Percentiles rank a stretch among this genome's conserved stretches.
These are phyloP conservation scores for Nesogale talazaci DNA, from an alignment of 2,113 vertebrate genomes.

Conservation along the genomic window DNA sequence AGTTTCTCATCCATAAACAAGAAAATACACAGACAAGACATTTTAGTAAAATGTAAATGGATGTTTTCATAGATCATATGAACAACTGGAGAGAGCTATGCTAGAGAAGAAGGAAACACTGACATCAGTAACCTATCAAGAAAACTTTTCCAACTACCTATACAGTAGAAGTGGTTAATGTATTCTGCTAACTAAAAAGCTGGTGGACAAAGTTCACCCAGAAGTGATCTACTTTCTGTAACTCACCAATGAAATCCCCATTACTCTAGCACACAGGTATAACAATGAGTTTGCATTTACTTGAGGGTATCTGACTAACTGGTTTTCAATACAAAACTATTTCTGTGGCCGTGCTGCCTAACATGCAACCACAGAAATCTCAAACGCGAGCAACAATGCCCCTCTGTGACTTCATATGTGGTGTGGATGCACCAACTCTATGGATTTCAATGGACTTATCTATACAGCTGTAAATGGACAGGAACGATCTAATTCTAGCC, in stretches of 20 bases:
- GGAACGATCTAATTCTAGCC: background rate
- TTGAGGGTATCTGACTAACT: background rate
- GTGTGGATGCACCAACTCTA: background rate
- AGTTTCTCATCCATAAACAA: background rate
- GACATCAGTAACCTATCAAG: background rate
- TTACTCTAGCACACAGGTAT: background rate
- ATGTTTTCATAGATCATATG: background rate
- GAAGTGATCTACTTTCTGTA: background rate
- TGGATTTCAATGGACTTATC: background rate
- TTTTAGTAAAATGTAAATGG: background rate
- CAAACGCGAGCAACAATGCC: background rate
- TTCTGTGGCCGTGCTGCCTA: background rate
- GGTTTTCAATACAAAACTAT: background rate
- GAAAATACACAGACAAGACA: background rate
- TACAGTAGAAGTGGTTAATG: background rate
- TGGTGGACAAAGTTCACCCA: background rate
- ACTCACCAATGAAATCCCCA: background rate
- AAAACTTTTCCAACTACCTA: background rate
- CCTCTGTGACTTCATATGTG: background rate
- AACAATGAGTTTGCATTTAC: background rate
- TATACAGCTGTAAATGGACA: background rate
- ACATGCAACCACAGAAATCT: no score
- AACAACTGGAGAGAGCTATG: background rate
- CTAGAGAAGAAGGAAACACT: background rate
- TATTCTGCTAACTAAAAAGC: background rate